Percentiles rank a stretch among this genome's conserved stretches.
These are phyloP conservation scores for Trochalopteron elliotii DNA, from an alignment of 2,113 vertebrate genomes.

Conservation along the genomic window DNA sequence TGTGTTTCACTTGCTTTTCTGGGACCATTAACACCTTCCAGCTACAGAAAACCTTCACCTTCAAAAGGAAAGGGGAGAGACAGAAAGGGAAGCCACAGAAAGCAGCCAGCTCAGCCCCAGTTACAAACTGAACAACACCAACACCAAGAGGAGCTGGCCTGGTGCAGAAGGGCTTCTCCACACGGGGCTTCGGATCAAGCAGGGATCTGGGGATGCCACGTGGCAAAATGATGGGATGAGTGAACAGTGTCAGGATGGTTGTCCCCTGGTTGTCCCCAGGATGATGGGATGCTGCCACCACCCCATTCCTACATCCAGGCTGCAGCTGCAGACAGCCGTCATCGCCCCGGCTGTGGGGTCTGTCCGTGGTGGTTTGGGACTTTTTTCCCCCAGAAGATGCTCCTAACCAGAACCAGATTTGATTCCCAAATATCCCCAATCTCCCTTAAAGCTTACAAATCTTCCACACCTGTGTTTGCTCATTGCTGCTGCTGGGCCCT, in stretches of 20 bases:
- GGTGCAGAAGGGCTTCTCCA: background rate
- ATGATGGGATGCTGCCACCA: background rate
- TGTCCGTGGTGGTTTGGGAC: background rate
- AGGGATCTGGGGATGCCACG: background rate
- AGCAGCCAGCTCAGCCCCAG: background rate
- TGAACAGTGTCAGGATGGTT: accelerated
- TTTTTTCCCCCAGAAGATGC: background rate
- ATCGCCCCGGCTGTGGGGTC: background rate
- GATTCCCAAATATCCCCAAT: constrained; percentile 38
- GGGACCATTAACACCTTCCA: background rate
- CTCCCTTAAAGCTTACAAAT: constrained; percentile 48
- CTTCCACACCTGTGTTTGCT: constrained; percentile 58
- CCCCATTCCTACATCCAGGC: background rate
- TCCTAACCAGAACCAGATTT: constrained; percentile 61
- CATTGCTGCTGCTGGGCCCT: constrained; percentile 29
- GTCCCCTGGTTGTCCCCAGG: background rate
- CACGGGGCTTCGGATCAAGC: accelerated
- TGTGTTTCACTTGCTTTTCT: background rate
- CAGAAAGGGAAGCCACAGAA: background rate
- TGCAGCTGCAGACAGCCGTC: constrained; percentile 46
- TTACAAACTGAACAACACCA: background rate
- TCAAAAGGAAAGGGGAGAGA: background rate
- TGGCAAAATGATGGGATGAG: accelerated
- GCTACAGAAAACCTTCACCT: background rate
- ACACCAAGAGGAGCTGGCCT: background rate